Evolutionary conservation across 2,888 invertebrate genomes (phyloP), one percentile per base, ranked within the genome.

Genomic region (Hemistola chrysoprasaria): DNA sequence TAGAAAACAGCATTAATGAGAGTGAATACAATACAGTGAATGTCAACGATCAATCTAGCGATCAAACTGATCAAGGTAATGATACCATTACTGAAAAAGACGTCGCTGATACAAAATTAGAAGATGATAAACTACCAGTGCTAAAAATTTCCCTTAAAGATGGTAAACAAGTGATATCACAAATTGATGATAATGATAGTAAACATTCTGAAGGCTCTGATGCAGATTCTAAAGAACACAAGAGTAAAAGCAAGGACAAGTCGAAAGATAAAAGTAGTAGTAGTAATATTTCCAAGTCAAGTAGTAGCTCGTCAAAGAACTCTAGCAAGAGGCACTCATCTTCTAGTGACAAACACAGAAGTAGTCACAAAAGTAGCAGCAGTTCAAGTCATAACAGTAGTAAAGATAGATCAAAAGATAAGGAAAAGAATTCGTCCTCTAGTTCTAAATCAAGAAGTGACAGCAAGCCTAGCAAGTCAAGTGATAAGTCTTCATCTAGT

Each of bases 81-180:
- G 39, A 36, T 8, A 40, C 27, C 6, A 39, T 42, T 25, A 39
- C 35, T 27, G 53, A 43, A 32, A 53, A 53, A 33, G 56, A 59
- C 33, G 36, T 44, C 37, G 34, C 44, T 28, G 59, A 60, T 31
- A 22, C 38, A 33, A 51, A 47, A 30, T 10, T 47, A 40, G 25
- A 60, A 50, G 43, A 47, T 26, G 52, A 52, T 34, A 55, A 50
- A 42, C 40, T 88, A 48, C 84, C 82, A 32, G 80, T 78, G 42
- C 74, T 82, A 62, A 94, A 94, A 82, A 92, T 94, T 56, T 91
- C 92, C 22, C 85, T 93, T 43, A 93, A 93, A 65, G 94, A 94
- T 80, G 93, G 93, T 8, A 94, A 93, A 77, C 92, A 93, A 74
- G 89, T 92, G 29, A 80, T 94, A 62, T 90, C 92, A 4, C 91